Base-by-base conservation (phyloP, 2,113 vertebrate genomes). In the Pogona vitticeps region DNA sequence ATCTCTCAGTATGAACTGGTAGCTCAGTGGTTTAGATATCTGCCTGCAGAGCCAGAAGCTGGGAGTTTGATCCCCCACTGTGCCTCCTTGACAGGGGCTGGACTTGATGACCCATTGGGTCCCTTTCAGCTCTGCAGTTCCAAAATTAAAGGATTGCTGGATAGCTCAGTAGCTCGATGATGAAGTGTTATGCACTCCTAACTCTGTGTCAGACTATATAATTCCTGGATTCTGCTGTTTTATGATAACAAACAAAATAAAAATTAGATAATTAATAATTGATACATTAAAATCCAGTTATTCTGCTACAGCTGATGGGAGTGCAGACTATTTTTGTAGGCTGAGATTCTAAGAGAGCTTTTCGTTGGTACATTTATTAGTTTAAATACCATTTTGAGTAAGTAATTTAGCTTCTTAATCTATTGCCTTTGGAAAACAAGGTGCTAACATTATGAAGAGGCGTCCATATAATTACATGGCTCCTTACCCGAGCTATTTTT, bases 381-480 rank as follows among this genome's bases (percentile, higher is more conserved):
- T 88, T 91, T 42, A 76, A 76, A 78, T 83, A 31, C 28, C 17
- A 83, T 42, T 79, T 70, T 31, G 42, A 86, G 79, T 78, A n/a
- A 81, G 84, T 81, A 71, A 86, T 71, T 1, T 1, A 79, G 28
- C 56, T 83, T 91, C 87, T 88, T 92, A 94, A 92, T 75, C 59
- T 38, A 76, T 56, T 8, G 0, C 33, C 88, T 88, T 86, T 68
- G 40, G 91, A 93, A 95, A 88, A 82, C 3, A 58, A 85, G 70
- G 7, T 88, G 83, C 81, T 92, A 89, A 91, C 83, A 76, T 42
- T 86, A 90, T 56, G 71, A 85, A 91, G 84, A 93, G 36, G 58
- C 17, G 7, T 90, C 15, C 84, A 68, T 14, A 6, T 91, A 94
- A 95, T 93, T 91, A 94, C 90, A 87, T 91, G 56, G 58, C 89